Conservation (phyloP, 2,888 invertebrate genomes). For the Caenorhabditis zanzibari region DNA sequence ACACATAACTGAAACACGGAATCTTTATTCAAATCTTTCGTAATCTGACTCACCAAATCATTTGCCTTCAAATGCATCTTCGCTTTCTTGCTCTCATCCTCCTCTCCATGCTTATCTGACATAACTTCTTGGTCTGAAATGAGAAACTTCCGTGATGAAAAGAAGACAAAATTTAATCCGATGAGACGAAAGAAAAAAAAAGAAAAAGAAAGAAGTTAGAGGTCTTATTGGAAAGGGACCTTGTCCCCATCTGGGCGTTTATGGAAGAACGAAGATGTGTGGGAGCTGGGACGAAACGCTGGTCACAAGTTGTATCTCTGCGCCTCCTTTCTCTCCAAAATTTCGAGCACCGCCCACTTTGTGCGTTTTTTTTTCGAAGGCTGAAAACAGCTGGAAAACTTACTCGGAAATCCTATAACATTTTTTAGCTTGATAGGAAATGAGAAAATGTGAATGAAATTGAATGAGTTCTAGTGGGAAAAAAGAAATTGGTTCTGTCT, state of each 20-base stretch:
- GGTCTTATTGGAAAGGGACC: background rate
- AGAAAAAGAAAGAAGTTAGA: conserved; percentile 16
- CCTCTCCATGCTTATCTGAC: conserved; percentile 53
- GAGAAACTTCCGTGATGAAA: background rate
- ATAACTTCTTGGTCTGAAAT: conserved; percentile 37
- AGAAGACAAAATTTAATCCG: background rate
- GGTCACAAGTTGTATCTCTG: conserved; percentile 50
- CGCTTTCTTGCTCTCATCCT: conserved; percentile 67
- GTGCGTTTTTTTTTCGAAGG: conserved; percentile 31
- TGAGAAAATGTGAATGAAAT: conserved; percentile 2
- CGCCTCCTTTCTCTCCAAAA: conserved; percentile 29
- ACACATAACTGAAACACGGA: conserved; percentile 78
- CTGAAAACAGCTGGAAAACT: conserved; percentile 39
- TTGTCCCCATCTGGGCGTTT: conserved; percentile 25
- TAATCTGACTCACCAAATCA: conserved; percentile 66
- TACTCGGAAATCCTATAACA: conserved; percentile 22
- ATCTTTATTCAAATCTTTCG: background rate
- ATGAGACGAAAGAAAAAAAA: background rate
- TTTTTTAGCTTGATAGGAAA: conserved; percentile 7
- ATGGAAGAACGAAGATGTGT: conserved; percentile 45
- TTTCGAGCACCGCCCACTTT: conserved; percentile 21
- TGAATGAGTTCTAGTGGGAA: background rate
- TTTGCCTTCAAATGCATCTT: conserved; percentile 72
- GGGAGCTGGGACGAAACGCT: conserved; percentile 44
- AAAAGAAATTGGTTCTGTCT: background rate